A percentile compares a stretch with the other conserved stretches of the same genome.
Evolutionary conservation across 2,888 invertebrate genomes (phyloP).

Genomic region (Andrena hattorfiana): DNA sequence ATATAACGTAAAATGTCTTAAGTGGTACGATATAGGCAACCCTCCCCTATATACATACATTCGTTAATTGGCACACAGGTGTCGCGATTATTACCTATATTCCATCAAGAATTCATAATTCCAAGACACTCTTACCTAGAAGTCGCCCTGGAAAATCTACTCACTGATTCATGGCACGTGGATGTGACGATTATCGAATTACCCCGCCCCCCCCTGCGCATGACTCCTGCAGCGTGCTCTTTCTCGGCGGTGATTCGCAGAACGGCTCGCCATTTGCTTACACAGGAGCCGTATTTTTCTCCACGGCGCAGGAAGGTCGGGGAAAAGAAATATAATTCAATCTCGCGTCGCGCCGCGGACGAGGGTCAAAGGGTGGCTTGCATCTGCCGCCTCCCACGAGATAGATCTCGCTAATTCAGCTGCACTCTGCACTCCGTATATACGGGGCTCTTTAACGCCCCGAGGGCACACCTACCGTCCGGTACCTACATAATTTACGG

Average conservation of each 20-base stretch:
- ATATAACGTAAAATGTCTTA: too few relatives aligned
- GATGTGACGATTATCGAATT: slow-evolving; percentile 32
- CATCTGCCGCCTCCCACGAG: slow-evolving; percentile 34
- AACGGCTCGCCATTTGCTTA: slow-evolving; percentile 21
- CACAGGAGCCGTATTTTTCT: slow-evolving; percentile 35
- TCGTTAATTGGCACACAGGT: too few relatives aligned
- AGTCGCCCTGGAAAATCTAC: not conserved
- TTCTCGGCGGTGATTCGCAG: slow-evolving; percentile 20
- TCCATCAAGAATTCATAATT: not conserved
- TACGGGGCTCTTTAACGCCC: slow-evolving; percentile 55
- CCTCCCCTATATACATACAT: too few relatives aligned
- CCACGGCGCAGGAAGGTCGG: slow-evolving; percentile 1
- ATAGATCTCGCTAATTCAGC: slow-evolving; percentile 67
- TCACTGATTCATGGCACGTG: slow-evolving; percentile 3
- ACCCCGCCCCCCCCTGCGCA: slow-evolving; percentile 2
- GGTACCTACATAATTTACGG: slow-evolving; percentile 71
- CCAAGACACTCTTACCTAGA: not conserved
- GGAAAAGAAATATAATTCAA: slow-evolving; percentile 63
- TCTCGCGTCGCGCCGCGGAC: slow-evolving; percentile 37
- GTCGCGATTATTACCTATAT: too few relatives aligned
- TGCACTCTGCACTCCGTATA: slow-evolving; percentile 27
- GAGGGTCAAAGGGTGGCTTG: slow-evolving; percentile 46
- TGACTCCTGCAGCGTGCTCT: slow-evolving; percentile 25
- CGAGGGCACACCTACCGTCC: slow-evolving; percentile 53
- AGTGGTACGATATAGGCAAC: too few relatives aligned